phyloP scores from a whole-genome alignment of 1,140 invertebrate species.

The Euborellia annulipes region DNA sequence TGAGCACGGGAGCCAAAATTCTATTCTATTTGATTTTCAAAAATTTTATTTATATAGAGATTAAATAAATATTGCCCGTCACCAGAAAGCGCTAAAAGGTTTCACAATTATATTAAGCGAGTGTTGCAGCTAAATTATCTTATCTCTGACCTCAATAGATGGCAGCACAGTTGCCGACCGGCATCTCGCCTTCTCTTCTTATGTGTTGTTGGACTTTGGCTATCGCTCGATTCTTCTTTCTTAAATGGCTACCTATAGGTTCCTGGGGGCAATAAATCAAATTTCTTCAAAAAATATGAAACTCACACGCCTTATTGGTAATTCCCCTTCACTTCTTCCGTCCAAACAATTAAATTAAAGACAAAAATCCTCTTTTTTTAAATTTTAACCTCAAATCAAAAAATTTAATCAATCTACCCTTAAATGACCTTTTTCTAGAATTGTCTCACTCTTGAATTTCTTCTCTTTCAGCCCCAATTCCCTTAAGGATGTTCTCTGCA shows the following conservation, averaged over 20 bases:
- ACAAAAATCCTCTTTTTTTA: not conserved
- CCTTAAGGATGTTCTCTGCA: conserved; percentile 27
- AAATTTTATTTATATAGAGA: too few species aligned
- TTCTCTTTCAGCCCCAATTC: conserved; percentile 25
- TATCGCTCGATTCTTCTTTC: too few species aligned
- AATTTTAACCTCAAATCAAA: not conserved
- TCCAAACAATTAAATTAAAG: not conserved
- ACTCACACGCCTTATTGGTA: conserved; percentile 25
- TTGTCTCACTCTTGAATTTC: conserved; percentile 15
- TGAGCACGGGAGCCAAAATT: too few species aligned
- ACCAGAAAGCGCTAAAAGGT: too few species aligned
- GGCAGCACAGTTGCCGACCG: too few species aligned
- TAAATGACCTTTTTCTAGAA: conserved; percentile 9
- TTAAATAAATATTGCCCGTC: too few species aligned
- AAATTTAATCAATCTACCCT: not conserved
- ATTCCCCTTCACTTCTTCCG: conserved; percentile 12
- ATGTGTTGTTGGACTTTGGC: too few species aligned
- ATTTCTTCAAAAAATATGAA: conserved; percentile 22
- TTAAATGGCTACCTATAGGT: conserved; percentile 26
- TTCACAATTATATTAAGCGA: too few species aligned
- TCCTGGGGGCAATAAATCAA: conserved; percentile 24
- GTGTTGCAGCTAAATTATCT: too few species aligned
- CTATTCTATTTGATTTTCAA: too few species aligned
- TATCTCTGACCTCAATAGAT: too few species aligned
- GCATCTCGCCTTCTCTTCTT: too few species aligned